Conservation (phyloP, 30 jellyfish, hydroid and myxozoan genomes). For the Haliclystus octoradiatus region DNA sequence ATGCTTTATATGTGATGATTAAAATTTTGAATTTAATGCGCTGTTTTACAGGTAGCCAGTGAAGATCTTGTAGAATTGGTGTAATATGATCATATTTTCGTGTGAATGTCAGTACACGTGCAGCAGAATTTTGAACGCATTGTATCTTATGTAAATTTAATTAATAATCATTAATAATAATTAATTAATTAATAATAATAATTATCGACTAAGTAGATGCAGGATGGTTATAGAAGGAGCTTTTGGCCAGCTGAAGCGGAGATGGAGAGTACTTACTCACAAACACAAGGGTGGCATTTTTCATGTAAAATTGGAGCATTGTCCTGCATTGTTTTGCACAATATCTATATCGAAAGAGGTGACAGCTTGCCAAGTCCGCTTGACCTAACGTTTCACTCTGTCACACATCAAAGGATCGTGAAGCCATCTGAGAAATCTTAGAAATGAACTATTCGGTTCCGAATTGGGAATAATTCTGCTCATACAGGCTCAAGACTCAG, state of each 20-base stretch:
- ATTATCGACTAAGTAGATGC: slow-evolving; percentile 43
- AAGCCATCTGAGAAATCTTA: slow-evolving; percentile 4
- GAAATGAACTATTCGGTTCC: background rate
- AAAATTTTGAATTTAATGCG: too few relatives aligned
- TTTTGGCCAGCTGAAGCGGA: too few relatives aligned
- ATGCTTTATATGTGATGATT: too few relatives aligned
- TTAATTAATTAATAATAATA: too few relatives aligned
- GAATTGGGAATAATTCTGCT: background rate
- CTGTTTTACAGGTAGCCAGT: too few relatives aligned
- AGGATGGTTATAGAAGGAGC: slow-evolving; percentile 54
- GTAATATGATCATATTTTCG: too few relatives aligned
- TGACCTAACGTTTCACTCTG: slow-evolving; percentile 20
- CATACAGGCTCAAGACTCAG: slow-evolving; percentile 16
- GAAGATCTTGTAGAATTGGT: too few relatives aligned
- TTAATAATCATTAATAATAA: too few relatives aligned
- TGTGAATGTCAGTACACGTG: too few relatives aligned
- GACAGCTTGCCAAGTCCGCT: slow-evolving; percentile 25
- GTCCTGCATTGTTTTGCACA: slow-evolving; percentile 47
- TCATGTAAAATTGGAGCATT: slow-evolving; percentile 7
- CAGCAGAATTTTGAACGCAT: too few relatives aligned
- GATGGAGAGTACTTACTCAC: slow-evolving; percentile 35
- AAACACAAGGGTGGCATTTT: slow-evolving; percentile 31
- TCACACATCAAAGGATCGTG: slow-evolving; percentile 8
- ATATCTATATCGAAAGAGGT: slow-evolving; percentile 19
- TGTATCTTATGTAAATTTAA: too few relatives aligned